These are phyloP conservation scores for Nymphalis urticae DNA, from an alignment of 2,888 invertebrate species.

Conservation along the genomic window DNA sequence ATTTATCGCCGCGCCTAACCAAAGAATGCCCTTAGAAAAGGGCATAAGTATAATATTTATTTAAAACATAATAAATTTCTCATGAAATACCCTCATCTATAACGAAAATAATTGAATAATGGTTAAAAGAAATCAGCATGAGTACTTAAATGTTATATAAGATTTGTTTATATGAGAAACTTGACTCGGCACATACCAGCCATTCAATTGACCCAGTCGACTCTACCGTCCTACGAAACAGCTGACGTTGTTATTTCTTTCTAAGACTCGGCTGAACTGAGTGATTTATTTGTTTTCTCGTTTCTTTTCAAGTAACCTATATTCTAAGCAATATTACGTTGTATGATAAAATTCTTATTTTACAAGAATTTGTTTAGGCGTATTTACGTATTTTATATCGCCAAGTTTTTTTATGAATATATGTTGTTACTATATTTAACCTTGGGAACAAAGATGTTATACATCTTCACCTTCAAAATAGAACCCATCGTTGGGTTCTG, in stretches of 20 bases:
- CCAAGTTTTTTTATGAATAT: no score
- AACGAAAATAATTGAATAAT: no score
- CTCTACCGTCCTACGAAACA: neutral
- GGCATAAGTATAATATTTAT: no score
- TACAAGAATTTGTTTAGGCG: neutral
- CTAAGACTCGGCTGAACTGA: neutral
- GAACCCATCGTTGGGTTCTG: no score
- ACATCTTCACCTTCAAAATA: no score
- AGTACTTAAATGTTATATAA: neutral
- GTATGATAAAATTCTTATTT: neutral
- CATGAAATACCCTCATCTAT: no score
- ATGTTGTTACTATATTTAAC: no score
- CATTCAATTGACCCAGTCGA: slow-evolving; percentile 4
- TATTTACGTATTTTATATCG: neutral
- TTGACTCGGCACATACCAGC: neutral
- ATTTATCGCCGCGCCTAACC: no score
- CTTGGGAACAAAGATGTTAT: no score
- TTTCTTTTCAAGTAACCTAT: slow-evolving; percentile 2
- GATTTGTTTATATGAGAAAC: neutral
- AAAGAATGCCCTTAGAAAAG: no score
- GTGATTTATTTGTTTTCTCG: slow-evolving; percentile 5
- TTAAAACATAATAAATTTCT: no score
- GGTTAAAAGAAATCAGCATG: neutral
- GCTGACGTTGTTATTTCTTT: neutral
- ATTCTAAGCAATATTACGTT: neutral